phyloP scores from a whole-genome alignment of 2,888 invertebrate species.

The Orchesellides sinensis region DNA sequence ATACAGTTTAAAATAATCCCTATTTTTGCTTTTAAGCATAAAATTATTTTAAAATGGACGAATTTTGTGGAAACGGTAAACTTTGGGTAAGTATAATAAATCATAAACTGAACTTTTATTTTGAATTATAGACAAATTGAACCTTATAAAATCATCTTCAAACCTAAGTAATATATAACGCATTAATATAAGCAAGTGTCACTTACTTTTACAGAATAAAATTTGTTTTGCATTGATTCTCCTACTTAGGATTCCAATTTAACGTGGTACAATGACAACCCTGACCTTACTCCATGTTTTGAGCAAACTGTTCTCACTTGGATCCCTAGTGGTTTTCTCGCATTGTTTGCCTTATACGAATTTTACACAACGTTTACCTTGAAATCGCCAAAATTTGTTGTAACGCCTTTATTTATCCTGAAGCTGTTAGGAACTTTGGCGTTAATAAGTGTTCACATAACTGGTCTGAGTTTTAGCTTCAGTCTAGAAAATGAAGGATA shows the following conservation, averaged over 20 bases:
- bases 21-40: too few species aligned
- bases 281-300: slow-evolving; percentile 79
- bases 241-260: slow-evolving; percentile 83
- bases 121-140: neutral
- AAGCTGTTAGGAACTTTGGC: slow-evolving; percentile 24
- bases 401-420: slow-evolving; percentile 17
- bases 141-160: too few species aligned
- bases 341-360: slow-evolving; percentile 17
- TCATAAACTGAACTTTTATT: too few species aligned
- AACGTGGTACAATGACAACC: slow-evolving; percentile 86
- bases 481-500: slow-evolving; percentile 16
- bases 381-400: slow-evolving; percentile 37
- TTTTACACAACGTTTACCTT: slow-evolving; percentile 22
- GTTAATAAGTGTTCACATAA: slow-evolving; percentile 37
- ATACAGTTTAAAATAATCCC: too few species aligned
- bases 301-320: slow-evolving; percentile 78
- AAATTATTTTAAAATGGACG: too few species aligned
- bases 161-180: too few species aligned
- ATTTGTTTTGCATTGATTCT: too few species aligned
- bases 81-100: slow-evolving; percentile 43
- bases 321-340: slow-evolving; percentile 78
- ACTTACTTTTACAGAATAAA: too few species aligned
- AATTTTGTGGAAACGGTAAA: slow-evolving; percentile 48
- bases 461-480: slow-evolving; percentile 37
- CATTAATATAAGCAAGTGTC: slow-evolving; percentile 76